Percentiles rank a stretch among this genome's conserved stretches.
phyloP scores from a whole-genome alignment of 2,888 invertebrate genomes.

The Ophion costatus region DNA sequence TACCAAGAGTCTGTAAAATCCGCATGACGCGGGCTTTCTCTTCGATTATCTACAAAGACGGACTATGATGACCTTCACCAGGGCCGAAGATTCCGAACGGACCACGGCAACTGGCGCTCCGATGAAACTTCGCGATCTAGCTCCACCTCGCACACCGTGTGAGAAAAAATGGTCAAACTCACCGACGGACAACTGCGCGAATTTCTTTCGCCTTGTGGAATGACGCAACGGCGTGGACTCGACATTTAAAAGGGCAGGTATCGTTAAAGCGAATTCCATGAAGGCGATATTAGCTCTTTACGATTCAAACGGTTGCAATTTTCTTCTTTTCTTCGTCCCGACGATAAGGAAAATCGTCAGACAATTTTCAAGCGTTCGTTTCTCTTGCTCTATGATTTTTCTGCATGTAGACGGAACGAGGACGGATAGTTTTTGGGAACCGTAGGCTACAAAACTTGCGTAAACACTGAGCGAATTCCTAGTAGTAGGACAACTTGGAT shows the following conservation, averaged over 20 bases:
- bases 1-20: neutral
- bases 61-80: neutral
- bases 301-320: neutral
- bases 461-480: conserved; percentile 65
- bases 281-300: conserved; percentile 44
- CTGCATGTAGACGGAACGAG: neutral
- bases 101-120: neutral
- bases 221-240: conserved; percentile 67
- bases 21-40: neutral
- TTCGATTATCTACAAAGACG: neutral
- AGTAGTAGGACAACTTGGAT: conserved; percentile 21
- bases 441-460: conserved; percentile 59
- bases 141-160: neutral
- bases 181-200: conserved; percentile 76
- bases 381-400: conserved; percentile 1
- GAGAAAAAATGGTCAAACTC: conserved; percentile 50
- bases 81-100: neutral
- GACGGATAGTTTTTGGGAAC: conserved; percentile 31
- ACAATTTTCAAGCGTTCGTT: neutral
- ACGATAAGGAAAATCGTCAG: neutral
- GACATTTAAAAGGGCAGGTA: conserved; percentile 64
- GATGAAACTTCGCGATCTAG: neutral
- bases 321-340: neutral
- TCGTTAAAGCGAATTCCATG: conserved; percentile 55
- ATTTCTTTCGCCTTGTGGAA: conserved; percentile 70